Base-by-base conservation (phyloP, 1,140 invertebrate species). In the Panulirus ornatus region DNA sequence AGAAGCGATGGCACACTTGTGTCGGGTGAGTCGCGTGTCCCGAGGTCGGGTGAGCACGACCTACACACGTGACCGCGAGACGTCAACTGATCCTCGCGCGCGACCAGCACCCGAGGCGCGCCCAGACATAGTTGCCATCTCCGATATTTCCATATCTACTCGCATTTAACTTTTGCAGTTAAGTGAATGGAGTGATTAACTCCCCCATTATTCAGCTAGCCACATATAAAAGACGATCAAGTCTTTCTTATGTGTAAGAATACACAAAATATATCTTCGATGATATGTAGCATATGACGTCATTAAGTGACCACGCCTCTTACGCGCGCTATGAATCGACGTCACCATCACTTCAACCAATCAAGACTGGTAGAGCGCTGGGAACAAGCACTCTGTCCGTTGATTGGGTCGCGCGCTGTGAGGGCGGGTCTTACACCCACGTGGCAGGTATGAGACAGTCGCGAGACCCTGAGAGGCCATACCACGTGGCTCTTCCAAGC, bases 41-140 rank as follows among this genome's bases (percentile, higher is more conserved):
- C 9, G 22, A 22, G n/a, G n/a, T n/a, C 40, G 75, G 36, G 51
- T 34, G 19, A 27, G 51, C n/a, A 30, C 51, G 36, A 51, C 75
- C 73, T 19, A 6, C 73, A 78, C 84, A 66, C 84, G 76, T 42
- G 84, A 58, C 84, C 58, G 47, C 84, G 44, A 87, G 84, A 87
- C 84, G 84, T 87, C 73, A 87, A 87, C 84, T 87, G 84, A 73
- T 79, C 47, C 47, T 47, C 36, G 84, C 84, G 73, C 84, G 47
- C 84, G 84, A 78, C 73, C n/a, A 19, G 19, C 84, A 63, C 73
- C 47, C 54, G 6, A 58, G 71, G 51, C 66, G 47, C 73, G 63
- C 84, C 38, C 38, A 14, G 34, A n/a, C 11, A 8, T 0, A 8
- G 54, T 36, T 83, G 54, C 81, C 81, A 66, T n/a, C n/a, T n/a